Base-by-base conservation (phyloP, 2,113 vertebrate genomes). In the Hylia prasina region DNA sequence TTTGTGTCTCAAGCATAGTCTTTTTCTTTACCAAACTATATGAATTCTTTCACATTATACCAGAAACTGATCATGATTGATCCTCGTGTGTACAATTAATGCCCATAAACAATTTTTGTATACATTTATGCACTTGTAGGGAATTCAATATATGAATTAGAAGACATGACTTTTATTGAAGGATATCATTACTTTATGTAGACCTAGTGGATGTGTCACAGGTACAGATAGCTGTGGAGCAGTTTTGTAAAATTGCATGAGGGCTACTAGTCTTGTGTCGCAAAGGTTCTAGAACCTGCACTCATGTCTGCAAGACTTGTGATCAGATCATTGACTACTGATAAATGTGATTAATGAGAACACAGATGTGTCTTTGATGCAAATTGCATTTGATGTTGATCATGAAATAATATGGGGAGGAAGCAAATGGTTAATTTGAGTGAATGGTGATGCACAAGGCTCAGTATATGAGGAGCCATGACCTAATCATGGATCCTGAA, bases 221-320 rank as follows among this genome's bases (percentile, higher is more conserved):
- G 10, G 13, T 39, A 44, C 10, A 37, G 14, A 45, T 4, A 50
- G 11, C 15, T 35, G 17, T 60, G 21, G 23, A 61, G 27, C 3
- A 64, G 18, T 78, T 82, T 77, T 71, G 13, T 35, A 64, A 56
- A 51, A 33, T 57, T 75, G 7, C 44, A 18, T 27, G 21, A 76
- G 4, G 18, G 9, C 4, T 48, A 13, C 21, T 25, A 57, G 28
- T 23, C 13, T 58, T 23, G 3, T 35, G 16, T 73, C 0, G 1
- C 9, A 15, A 75, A 75, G 25, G 35, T 70, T 84, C 45, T 61
- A 30, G n/a, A 82, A 16, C 17, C 10, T 48, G 25, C 13, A 25
- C 8, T 45, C 14, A 13, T 42, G 11, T 61, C 45, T 91, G 13
- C 45, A 18, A 87, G 28, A 28, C 5, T 22, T 44, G 4, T 39